A percentile compares a stretch with the other conserved stretches of the same genome.
These are phyloP conservation scores for Steinernema carpocapsae DNA, from an alignment of 2,888 invertebrate species.

Conservation along the genomic window DNA sequence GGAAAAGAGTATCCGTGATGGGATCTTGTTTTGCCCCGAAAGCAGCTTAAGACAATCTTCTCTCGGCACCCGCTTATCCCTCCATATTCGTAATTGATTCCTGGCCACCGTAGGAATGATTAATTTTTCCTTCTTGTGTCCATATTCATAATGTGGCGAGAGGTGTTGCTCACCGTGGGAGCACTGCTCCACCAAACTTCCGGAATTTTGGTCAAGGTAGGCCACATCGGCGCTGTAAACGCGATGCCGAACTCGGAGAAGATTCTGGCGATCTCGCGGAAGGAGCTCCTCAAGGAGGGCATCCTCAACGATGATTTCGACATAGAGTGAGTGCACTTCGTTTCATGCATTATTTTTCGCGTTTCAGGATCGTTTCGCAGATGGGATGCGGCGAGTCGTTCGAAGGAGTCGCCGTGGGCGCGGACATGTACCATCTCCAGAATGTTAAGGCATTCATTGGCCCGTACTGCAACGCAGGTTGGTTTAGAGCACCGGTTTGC, in stretches of 20 bases:
- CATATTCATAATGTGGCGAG: slow-evolving; percentile 21
- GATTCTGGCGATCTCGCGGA: slow-evolving; percentile 61
- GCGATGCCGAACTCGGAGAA: slow-evolving; percentile 65
- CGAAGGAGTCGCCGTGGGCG: slow-evolving; percentile 67
- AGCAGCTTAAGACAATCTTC: neutral
- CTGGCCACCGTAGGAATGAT: slow-evolving; percentile 1
- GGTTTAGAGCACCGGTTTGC: slow-evolving; percentile 4
- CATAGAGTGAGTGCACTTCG: slow-evolving; percentile 55
- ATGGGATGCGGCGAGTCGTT: slow-evolving; percentile 67
- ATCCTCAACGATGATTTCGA: slow-evolving; percentile 62
- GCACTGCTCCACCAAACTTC: slow-evolving; percentile 26
- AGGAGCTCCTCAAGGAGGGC: slow-evolving; percentile 60
- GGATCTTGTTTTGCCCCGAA: neutral
- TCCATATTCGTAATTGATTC: slow-evolving; percentile 27
- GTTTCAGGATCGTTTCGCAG: slow-evolving; percentile 58
- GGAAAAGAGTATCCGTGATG: neutral
- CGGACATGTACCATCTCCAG: slow-evolving; percentile 68
- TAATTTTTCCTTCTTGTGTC: neutral
- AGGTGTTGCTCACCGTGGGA: slow-evolving; percentile 25
- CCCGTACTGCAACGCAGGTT: slow-evolving; percentile 66
- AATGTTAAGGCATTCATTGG: slow-evolving; percentile 66
- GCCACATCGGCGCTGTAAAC: slow-evolving; percentile 65
- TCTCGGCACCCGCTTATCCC: neutral
- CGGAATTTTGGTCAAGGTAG: slow-evolving; percentile 52
- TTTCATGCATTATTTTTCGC: neutral